phyloP scores from a whole-genome alignment of 2,113 vertebrate species.

The Eublepharis macularius region DNA sequence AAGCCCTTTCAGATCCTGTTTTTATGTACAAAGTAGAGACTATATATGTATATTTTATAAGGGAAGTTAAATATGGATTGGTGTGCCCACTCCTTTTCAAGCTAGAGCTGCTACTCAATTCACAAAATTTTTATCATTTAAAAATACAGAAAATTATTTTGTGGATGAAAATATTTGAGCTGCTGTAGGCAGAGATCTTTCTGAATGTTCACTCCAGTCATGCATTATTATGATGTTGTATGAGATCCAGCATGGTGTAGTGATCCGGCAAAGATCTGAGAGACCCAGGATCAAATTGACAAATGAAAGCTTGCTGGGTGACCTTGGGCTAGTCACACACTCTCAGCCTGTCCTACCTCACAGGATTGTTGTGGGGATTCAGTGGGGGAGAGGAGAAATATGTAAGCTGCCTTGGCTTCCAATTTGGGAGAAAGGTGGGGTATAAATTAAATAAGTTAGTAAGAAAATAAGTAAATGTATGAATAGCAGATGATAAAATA shows the following conservation, averaged over 20 bases:
- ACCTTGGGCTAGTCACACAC: no score
- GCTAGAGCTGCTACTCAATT: background rate
- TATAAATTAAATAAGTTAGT: no score
- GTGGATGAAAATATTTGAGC: background rate
- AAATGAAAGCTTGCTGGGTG: no score
- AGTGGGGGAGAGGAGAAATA: no score
- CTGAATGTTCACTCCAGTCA: background rate
- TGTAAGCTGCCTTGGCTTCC: no score
- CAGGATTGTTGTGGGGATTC: no score
- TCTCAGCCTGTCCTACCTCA: no score
- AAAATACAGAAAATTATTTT: background rate
- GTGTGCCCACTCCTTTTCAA: background rate
- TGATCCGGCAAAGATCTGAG: no score
- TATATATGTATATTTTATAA: background rate
- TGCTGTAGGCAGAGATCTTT: background rate
- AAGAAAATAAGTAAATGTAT: no score
- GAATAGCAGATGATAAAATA: background rate
- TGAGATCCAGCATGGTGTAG: no score
- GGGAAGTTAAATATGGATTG: background rate
- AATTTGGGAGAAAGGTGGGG: no score
- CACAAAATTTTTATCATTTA: background rate
- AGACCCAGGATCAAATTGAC: no score
- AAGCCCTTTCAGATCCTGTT: background rate
- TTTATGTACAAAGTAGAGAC: background rate
- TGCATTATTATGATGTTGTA: background rate